Evolutionary conservation across 2,797 vertebrate genomes (phyloP).

Genomic region (Rallus crepitans): DNA sequence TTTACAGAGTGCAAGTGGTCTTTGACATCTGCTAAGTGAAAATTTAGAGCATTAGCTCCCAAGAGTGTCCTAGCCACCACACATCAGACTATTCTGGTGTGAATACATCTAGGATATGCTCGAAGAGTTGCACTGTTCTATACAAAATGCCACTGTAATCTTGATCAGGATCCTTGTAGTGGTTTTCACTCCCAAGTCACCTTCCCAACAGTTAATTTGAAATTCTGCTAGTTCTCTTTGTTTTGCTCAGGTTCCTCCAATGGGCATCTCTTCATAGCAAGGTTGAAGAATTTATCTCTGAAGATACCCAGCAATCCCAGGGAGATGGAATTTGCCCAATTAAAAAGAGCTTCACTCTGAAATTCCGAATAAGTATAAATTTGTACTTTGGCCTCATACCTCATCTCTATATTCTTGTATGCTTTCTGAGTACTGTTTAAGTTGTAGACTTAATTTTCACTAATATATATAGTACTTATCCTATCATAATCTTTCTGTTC

Average conservation of each 20-base stretch:
- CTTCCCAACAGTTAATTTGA: background rate
- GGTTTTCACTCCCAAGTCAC: background rate
- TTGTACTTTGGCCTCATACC: background rate
- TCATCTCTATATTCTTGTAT: background rate
- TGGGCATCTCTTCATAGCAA: background rate
- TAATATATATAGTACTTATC: background rate
- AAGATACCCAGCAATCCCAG: background rate
- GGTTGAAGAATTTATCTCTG: background rate
- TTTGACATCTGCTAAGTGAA: background rate
- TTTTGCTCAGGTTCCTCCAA: background rate
- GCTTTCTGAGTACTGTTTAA: background rate
- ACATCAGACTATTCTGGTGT: background rate
- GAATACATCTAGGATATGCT: background rate
- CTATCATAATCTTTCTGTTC: background rate
- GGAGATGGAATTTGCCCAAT: background rate
- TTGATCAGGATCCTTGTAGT: background rate
- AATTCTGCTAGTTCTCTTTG: background rate
- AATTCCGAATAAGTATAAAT: background rate
- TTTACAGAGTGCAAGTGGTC: fast-evolving
- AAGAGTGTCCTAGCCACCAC: background rate
- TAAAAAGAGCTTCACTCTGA: background rate
- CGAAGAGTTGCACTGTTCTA: background rate
- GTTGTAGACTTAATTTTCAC: background rate
- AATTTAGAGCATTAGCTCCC: background rate
- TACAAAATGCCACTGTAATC: background rate